Percentiles rank a stretch among this genome's conserved stretches.
These are phyloP conservation scores for Cyprinus carpio DNA, from an alignment of 2,113 vertebrate genomes.

Conservation along the genomic window DNA sequence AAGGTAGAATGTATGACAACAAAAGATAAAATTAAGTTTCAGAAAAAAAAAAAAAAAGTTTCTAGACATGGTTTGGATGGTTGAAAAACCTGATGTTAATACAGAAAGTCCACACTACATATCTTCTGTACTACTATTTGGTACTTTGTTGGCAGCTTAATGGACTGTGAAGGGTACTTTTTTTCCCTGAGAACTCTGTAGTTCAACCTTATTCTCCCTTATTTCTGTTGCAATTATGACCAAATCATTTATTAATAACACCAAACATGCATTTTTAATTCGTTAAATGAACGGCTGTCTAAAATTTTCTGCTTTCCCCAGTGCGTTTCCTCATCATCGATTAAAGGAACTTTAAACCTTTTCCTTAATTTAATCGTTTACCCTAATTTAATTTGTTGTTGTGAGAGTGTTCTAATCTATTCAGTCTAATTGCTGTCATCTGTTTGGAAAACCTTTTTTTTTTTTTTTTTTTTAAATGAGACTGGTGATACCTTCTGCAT, in stretches of 20 bases:
- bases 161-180: neutral
- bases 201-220: slow-evolving; percentile 33
- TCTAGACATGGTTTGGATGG: neutral
- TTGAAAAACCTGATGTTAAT: neutral
- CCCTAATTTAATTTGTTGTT: slow-evolving; percentile 42
- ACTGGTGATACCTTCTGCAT: neutral
- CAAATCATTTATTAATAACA: slow-evolving; percentile 57
- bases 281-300: slow-evolving; percentile 45
- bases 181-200: neutral
- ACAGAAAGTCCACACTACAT: neutral
- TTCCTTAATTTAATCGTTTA: slow-evolving; percentile 50
- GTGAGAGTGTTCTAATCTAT: slow-evolving; percentile 2
- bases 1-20: neutral
- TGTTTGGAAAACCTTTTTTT: neutral
- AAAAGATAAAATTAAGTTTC: neutral
- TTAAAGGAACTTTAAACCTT: slow-evolving; percentile 48
- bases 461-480: neutral
- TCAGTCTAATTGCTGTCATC: slow-evolving; percentile 13
- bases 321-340: slow-evolving; percentile 48
- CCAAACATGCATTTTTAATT: slow-evolving; percentile 55
- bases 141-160: neutral
- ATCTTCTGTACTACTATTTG: neutral
- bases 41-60: neutral
- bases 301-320: neutral
- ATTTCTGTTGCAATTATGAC: slow-evolving; percentile 45